Evolutionary conservation across 2,797 vertebrate species (phyloP).

Genomic region (Urosaurus nigricauda): DNA sequence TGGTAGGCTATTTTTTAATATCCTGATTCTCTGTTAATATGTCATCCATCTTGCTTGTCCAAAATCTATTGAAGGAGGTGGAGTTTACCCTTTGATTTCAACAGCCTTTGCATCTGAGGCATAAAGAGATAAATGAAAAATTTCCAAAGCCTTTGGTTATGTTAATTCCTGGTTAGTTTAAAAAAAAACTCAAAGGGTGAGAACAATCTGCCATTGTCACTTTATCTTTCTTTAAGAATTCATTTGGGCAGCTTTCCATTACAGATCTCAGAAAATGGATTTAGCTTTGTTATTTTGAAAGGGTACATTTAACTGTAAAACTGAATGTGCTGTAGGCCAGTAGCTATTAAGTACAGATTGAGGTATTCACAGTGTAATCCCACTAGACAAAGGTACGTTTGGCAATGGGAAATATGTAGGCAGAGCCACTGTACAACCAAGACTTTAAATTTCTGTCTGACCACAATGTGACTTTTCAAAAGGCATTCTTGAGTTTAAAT

Average conservation of each 20-base stretch:
- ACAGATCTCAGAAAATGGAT: conserved; percentile 10
- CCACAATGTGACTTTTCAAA: not conserved
- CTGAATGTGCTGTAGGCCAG: not conserved
- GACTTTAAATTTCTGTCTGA: not conserved
- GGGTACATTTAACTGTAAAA: not conserved
- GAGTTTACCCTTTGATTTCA: not conserved
- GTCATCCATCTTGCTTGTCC: not conserved
- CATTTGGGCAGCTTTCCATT: not conserved
- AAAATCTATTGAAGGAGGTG: not conserved
- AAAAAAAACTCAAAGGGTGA: conserved; percentile 23
- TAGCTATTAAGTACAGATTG: not conserved
- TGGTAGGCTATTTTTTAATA: not conserved
- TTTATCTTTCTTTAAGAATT: conserved; percentile 11
- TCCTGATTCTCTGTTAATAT: not conserved
- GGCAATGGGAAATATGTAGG: not conserved
- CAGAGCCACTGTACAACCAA: not conserved
- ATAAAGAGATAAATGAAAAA: not conserved
- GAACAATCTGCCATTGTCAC: conserved; percentile 11
- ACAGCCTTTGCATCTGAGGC: not conserved
- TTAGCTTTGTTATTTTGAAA: conserved; percentile 16
- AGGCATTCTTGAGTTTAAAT: not conserved
- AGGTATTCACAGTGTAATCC: not conserved
- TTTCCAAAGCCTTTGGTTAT: not conserved
- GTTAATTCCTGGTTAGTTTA: not conserved
- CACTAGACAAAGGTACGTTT: not conserved